Percentiles rank a stretch among this genome's conserved stretches.
Conservation (phyloP, 2,113 vertebrate species). For the Phylloscopus trochilus region DNA sequence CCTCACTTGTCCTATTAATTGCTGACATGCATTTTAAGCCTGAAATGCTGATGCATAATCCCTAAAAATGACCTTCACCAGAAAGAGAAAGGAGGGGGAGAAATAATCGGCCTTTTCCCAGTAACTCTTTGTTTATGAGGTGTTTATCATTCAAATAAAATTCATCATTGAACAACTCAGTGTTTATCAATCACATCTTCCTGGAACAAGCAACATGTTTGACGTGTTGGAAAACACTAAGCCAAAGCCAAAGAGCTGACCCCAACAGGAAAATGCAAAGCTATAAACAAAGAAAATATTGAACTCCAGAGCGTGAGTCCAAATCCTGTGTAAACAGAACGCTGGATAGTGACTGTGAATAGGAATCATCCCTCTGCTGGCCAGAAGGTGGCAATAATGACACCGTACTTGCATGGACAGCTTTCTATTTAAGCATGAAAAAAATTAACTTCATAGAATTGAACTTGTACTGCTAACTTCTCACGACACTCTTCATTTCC, state of each 20-base stretch:
- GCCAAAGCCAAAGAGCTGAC: background rate
- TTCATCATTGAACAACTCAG: background rate
- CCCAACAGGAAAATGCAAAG: background rate
- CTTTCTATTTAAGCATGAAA: background rate
- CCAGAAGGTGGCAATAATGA: background rate
- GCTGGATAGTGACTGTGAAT: background rate
- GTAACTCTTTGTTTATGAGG: background rate
- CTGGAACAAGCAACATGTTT: background rate
- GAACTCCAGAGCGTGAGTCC: background rate
- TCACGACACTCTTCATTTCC: background rate
- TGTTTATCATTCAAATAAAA: background rate
- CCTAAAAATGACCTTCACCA: background rate
- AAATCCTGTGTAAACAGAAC: background rate
- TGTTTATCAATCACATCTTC: background rate
- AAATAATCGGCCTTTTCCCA: background rate
- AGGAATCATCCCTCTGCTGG: background rate
- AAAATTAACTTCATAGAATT: background rate
- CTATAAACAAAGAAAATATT: background rate
- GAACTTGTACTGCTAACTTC: background rate
- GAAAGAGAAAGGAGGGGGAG: background rate
- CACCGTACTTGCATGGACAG: accelerated
- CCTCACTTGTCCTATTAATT: background rate
- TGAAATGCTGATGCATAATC: background rate
- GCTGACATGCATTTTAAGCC: background rate
- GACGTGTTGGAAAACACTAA: background rate